These are phyloP conservation scores for Tetheella fluctuosa DNA, from an alignment of 2,888 invertebrate genomes.

Conservation along the genomic window DNA sequence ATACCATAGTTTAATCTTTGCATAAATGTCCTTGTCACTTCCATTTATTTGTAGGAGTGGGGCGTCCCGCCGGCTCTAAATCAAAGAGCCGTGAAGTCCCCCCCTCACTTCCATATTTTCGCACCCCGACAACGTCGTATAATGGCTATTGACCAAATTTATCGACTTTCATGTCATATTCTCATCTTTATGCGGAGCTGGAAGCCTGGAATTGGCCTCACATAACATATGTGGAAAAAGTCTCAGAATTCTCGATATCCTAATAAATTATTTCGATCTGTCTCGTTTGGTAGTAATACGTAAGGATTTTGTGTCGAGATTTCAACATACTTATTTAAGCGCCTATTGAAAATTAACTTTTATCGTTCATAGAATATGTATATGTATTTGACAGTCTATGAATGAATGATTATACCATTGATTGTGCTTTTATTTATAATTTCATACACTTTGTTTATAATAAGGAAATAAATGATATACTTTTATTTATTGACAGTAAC, in stretches of 20 bases:
- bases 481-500: too few relatives aligned
- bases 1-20: too few relatives aligned
- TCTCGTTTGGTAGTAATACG: slow-evolving; percentile 25
- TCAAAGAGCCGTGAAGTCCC: slow-evolving; percentile 76
- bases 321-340: not conserved
- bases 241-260: slow-evolving; percentile 46
- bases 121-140: slow-evolving; percentile 78
- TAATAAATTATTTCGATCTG: slow-evolving; percentile 60
- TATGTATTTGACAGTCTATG: too few relatives aligned
- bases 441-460: too few relatives aligned
- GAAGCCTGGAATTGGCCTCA: slow-evolving; percentile 61
- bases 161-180: slow-evolving; percentile 80
- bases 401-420: too few relatives aligned
- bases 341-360: not conserved
- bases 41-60: slow-evolving; percentile 47
- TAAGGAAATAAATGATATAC: too few relatives aligned
- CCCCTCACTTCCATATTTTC: slow-evolving; percentile 79
- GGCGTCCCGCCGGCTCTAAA: slow-evolving; percentile 61
- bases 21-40: slow-evolving; percentile 44
- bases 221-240: slow-evolving; percentile 58
- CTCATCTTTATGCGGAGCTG: slow-evolving; percentile 74
- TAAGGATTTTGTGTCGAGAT: not conserved
- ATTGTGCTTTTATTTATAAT: too few relatives aligned
- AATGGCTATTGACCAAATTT: slow-evolving; percentile 82
- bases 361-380: too few relatives aligned